These are phyloP conservation scores for Yponomeuta evonymella DNA, from an alignment of 2,888 invertebrate genomes.

Conservation along the genomic window DNA sequence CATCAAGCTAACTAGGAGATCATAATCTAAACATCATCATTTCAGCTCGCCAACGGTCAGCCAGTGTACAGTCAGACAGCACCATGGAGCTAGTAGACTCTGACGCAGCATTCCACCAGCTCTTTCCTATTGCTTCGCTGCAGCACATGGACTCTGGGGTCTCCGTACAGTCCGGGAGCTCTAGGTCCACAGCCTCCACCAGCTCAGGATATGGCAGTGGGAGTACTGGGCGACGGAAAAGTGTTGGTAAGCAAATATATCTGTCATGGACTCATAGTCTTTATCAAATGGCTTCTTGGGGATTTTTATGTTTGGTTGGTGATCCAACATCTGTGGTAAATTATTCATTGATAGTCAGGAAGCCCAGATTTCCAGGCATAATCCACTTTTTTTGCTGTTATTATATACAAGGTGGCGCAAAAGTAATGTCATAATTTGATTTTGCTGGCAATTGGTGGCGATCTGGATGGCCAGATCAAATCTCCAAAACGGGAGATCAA, in stretches of 20 bases:
- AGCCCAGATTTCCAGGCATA: too few species aligned
- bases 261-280: too few species aligned
- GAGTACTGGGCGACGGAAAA: conserved; percentile 19
- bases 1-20: neutral
- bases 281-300: too few species aligned
- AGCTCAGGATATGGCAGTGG: conserved; percentile 18
- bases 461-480: too few species aligned
- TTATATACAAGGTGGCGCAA: too few species aligned
- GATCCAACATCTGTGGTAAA: too few species aligned
- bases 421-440: too few species aligned
- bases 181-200: neutral
- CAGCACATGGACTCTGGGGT: conserved; percentile 13
- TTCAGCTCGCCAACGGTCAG: conserved; percentile 3
- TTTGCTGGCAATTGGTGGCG: too few species aligned
- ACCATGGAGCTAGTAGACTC: conserved; percentile 1
- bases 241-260: conserved; percentile 21
- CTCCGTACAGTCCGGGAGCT: neutral
- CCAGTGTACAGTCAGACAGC: conserved; percentile 5
- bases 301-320: too few species aligned
- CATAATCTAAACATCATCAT: neutral
- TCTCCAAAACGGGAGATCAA: too few species aligned
- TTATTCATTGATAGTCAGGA: too few species aligned
- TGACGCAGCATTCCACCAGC: conserved; percentile 13
- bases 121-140: neutral
- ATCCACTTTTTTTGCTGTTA: too few species aligned